These are phyloP conservation scores for Lophura nycthemera DNA, from an alignment of 2,113 vertebrate genomes.

Conservation along the genomic window DNA sequence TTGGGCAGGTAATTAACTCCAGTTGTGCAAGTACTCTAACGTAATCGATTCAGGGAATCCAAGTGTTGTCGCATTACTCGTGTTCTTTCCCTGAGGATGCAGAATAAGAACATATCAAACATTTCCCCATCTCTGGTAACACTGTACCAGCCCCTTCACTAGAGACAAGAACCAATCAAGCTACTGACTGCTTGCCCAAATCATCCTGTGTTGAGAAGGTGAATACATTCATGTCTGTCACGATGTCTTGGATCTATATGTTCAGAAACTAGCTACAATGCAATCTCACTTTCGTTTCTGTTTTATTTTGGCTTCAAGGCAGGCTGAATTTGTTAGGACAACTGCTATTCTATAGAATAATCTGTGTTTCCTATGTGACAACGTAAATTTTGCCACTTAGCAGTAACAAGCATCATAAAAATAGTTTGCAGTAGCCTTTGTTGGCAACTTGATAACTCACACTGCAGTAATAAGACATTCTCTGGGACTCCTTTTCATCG, in stretches of 20 bases:
- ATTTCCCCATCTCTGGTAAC: not conserved
- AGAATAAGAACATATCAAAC: not conserved
- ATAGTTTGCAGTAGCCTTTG: conserved; percentile 7
- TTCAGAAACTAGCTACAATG: not conserved
- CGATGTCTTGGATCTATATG: not conserved
- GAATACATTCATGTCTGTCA: not conserved
- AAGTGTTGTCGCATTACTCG: not conserved
- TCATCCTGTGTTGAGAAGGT: not conserved
- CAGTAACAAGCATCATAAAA: conserved; percentile 40
- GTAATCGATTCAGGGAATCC: not conserved
- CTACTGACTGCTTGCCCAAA: not conserved
- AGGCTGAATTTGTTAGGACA: conserved; percentile 27
- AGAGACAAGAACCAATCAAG: not conserved
- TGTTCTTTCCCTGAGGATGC: not conserved
- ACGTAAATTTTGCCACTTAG: conserved; percentile 9
- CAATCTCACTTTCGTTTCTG: not conserved
- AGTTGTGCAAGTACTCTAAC: accelerated
- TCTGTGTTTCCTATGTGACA: not conserved
- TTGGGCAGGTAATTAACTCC: not conserved
- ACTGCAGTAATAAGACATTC: conserved; percentile 16
- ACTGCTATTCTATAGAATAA: not conserved
- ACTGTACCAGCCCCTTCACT: not conserved
- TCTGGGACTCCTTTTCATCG: not conserved
- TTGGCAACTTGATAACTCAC: conserved; percentile 39
- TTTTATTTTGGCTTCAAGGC: conserved; percentile 10